Percentiles rank a stretch among this genome's conserved stretches.
These are phyloP conservation scores for Petrocephalus sullivani DNA, from an alignment of 2,797 vertebrate genomes.

Conservation along the genomic window DNA sequence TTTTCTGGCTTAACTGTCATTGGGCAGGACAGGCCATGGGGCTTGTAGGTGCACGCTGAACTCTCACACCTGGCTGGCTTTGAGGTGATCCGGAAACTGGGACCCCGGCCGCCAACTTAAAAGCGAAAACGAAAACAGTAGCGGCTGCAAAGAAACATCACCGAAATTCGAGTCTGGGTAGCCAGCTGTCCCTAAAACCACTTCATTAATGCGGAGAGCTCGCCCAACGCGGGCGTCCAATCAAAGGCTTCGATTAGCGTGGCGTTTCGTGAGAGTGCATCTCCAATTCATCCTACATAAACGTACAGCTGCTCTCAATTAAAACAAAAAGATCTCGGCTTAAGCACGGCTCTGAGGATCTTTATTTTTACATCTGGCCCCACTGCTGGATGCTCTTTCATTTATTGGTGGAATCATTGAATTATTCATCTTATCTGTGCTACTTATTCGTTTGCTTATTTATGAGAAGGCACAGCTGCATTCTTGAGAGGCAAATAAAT, in stretches of 20 bases:
- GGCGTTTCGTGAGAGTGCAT: not conserved
- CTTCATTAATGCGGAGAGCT: not conserved
- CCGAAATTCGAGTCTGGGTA: not conserved
- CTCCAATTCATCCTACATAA: slow-evolving; percentile 27
- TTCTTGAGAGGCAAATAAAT: slow-evolving; percentile 53
- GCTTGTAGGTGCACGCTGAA: too few species aligned
- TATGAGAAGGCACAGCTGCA: slow-evolving; percentile 49
- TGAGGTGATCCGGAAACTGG: not conserved
- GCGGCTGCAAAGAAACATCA: not conserved
- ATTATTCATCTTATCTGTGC: slow-evolving; percentile 63
- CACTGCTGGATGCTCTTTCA: slow-evolving; percentile 54
- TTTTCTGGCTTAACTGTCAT: not conserved
- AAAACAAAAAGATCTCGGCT: slow-evolving; percentile 50
- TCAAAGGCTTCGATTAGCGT: slow-evolving; percentile 21
- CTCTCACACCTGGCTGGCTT: not conserved
- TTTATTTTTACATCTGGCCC: slow-evolving; percentile 48
- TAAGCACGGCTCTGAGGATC: slow-evolving; percentile 53
- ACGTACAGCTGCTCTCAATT: slow-evolving; percentile 46
- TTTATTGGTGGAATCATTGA: slow-evolving; percentile 48
- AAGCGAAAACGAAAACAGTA: not conserved
- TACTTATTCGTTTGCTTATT: slow-evolving; percentile 66
- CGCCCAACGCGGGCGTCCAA: not conserved
- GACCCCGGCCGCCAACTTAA: not conserved
- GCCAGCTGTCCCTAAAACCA: slow-evolving; percentile 17
- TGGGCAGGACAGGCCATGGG: not conserved